These are phyloP conservation scores for Lycorma delicatula DNA, from an alignment of 1,140 invertebrate species.

Conservation along the genomic window DNA sequence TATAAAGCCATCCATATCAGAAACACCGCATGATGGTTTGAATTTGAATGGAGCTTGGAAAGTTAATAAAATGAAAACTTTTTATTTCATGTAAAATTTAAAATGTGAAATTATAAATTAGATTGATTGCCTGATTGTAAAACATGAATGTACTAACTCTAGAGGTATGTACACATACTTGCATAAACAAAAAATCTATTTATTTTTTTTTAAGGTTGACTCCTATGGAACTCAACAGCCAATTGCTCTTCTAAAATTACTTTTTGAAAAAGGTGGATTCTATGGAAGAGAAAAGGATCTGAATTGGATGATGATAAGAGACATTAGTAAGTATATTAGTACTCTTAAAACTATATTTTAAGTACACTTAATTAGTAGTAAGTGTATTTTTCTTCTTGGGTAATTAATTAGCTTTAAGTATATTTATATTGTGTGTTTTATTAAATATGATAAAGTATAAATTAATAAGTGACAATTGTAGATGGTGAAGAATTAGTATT, in stretches of 20 bases:
- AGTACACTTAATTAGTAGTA: too few relatives aligned
- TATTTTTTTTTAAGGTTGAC: constrained; percentile 42
- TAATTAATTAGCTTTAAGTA: too few relatives aligned
- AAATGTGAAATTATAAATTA: neutral
- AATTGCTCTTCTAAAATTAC: constrained; percentile 76
- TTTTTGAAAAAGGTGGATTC: constrained; percentile 76
- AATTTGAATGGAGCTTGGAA: too few relatives aligned
- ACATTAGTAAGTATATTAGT: constrained; percentile 50
- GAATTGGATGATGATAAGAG: constrained; percentile 79
- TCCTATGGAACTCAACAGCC: constrained; percentile 88
- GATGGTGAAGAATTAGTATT: too few relatives aligned
- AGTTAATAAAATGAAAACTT: too few relatives aligned
- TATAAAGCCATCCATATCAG: too few relatives aligned
- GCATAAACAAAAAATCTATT: neutral
- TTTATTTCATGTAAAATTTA: constrained; percentile 7
- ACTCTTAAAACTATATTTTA: too few relatives aligned
- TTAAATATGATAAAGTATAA: too few relatives aligned
- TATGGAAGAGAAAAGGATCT: constrained; percentile 84
- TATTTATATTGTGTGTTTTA: too few relatives aligned
- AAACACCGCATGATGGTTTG: too few relatives aligned
- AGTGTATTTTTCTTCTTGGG: too few relatives aligned
- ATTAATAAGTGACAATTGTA: too few relatives aligned
- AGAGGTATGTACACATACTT: neutral
- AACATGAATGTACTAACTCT: neutral
- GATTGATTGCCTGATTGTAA: neutral